phyloP scores from a whole-genome alignment of 1,140 invertebrate genomes.

The Cheumatopsyche charites region DNA sequence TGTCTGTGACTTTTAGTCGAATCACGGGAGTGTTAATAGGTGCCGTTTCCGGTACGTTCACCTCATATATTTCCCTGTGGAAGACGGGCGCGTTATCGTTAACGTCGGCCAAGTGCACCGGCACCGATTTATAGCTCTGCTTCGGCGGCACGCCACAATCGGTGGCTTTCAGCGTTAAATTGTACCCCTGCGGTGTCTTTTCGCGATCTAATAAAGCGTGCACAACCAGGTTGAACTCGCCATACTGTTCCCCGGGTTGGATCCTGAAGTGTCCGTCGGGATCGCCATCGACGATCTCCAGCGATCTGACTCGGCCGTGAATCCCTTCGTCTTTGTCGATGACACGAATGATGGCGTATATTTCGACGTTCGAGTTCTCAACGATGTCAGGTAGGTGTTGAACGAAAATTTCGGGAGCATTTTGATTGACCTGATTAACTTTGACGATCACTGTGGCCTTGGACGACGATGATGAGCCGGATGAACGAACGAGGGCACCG shows the following conservation, averaged over 20 bases:
- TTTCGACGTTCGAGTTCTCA: conserved; percentile 83
- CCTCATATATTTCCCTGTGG: conserved; percentile 85
- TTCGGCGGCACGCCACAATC: conserved; percentile 82
- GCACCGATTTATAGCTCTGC: conserved; percentile 75
- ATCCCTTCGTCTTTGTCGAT: conserved; percentile 81
- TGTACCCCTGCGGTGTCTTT: conserved; percentile 78
- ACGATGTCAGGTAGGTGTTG: conserved; percentile 79
- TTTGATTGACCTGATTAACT: conserved; percentile 85
- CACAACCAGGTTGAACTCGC: conserved; percentile 79
- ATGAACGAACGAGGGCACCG: conserved; percentile 69
- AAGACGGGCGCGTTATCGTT: conserved; percentile 90
- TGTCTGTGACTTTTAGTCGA: conserved; percentile 83
- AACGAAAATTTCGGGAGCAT: conserved; percentile 82
- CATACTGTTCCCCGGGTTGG: conserved; percentile 63
- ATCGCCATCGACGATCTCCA: conserved; percentile 90
- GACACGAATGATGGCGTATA: conserved; percentile 89
- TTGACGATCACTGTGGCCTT: conserved; percentile 77
- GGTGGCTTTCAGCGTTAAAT: conserved; percentile 82
- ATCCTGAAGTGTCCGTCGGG: conserved; percentile 86
- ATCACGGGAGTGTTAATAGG: conserved; percentile 89
- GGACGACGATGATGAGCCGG: conserved; percentile 66
- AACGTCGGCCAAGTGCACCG: conserved; percentile 78
- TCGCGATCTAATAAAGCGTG: conserved; percentile 79
- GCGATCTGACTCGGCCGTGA: conserved; percentile 79
- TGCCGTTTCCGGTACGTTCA: conserved; percentile 85